phyloP scores from a whole-genome alignment of 1,140 invertebrate genomes.

The Halictus rubicundus region DNA sequence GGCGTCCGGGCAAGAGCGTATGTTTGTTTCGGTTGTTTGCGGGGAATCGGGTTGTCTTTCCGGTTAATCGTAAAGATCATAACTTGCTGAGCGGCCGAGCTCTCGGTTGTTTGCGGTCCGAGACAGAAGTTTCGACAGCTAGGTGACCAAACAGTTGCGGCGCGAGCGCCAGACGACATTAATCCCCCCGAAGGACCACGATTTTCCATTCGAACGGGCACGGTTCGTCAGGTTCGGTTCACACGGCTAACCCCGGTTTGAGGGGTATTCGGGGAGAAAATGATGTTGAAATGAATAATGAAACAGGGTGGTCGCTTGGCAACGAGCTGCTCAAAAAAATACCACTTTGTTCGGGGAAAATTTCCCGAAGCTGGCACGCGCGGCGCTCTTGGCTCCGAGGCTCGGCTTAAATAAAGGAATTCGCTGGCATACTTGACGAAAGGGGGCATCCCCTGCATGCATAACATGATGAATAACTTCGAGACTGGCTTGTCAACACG shows the following conservation, averaged over 20 bases:
- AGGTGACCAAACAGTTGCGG: not conserved
- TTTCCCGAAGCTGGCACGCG: constrained; percentile 16
- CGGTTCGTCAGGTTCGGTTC: constrained; percentile 10
- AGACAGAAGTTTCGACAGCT: not conserved
- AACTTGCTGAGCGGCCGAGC: not conserved
- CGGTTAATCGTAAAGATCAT: not conserved
- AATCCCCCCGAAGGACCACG: not conserved
- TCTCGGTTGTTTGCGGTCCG: not conserved
- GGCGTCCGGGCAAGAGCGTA: no score
- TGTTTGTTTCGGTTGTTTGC: no score
- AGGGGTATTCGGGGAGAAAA: not conserved
- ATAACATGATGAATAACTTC: constrained; percentile 31
- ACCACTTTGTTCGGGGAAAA: not conserved
- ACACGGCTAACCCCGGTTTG: not conserved
- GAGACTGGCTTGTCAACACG: constrained; percentile 7
- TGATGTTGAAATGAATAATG: constrained; percentile 27
- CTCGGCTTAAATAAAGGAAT: constrained; percentile 16
- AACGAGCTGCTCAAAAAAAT: constrained; percentile 7
- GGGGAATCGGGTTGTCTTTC: not conserved
- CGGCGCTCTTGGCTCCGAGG: constrained; percentile 7
- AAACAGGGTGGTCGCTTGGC: constrained; percentile 18
- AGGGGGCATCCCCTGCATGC: constrained; percentile 13
- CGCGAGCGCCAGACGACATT: constrained; percentile 1
- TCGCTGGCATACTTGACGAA: constrained; percentile 2
- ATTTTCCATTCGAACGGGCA: constrained; percentile 30